Evolutionary conservation across 2,888 invertebrate genomes (phyloP), one percentile per base, ranked within the genome.

Genomic region (Stegana nigrithorax): DNA sequence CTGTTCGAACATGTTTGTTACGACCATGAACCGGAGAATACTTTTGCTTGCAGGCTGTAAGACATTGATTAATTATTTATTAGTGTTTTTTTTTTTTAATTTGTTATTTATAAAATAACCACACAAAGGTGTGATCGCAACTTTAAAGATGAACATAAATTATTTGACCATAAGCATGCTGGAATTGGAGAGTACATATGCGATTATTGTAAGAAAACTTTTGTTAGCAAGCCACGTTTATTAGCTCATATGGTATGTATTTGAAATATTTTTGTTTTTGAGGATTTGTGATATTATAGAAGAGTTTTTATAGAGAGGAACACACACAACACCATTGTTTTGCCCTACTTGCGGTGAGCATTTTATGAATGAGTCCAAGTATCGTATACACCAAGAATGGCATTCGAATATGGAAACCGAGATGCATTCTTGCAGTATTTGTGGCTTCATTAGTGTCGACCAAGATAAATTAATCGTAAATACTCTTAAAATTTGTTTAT

Each of bases 1-100:
- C 80, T 84, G 8, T 85, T 81, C 53, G 81, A 84, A 59, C 84
- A 85, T 65, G 70, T 85, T 25, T 73, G 81, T 53, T 85, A 84
- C 56, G 61, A 68, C 0, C 85, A 85, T 59, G 83, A 82, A 12
- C 73, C 78, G 1, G 67, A 71, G 23, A 70, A 72, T 25, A 69
- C 68, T 21, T 55, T 36, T 36, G 32, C 23, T 1, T 47, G 73
- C 69, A 65, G 73, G 68, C 36, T 84, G 85, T 64, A 67, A 69
- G 83, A n/a, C n/a, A n/a, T n/a, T n/a, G n/a, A n/a, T n/a, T n/a
- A n/a, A n/a, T n/a, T n/a, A n/a, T n/a, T n/a, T n/a, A n/a, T n/a
- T n/a, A n/a, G n/a, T n/a, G n/a, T n/a, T n/a, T n/a, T n/a, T 76
- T 64, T 50, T 25, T 21, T 25, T 8, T 25, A 10, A 23, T n/a